Evolutionary conservation across 2,888 invertebrate genomes (phyloP).

Genomic region (Conistra vaccinii): DNA sequence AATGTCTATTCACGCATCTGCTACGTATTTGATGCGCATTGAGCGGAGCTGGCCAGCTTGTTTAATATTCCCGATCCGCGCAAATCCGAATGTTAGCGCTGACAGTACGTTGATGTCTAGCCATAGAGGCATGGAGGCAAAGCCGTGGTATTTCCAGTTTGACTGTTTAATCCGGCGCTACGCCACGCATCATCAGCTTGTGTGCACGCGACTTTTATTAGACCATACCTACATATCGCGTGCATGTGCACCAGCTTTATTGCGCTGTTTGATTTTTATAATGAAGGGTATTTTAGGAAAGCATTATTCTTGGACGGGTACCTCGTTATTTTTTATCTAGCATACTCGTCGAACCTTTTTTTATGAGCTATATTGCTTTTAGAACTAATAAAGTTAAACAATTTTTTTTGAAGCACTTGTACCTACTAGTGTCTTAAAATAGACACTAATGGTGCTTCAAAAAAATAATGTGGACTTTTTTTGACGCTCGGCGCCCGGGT

Average conservation of each 20-base stretch:
- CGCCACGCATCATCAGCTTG: constrained; percentile 70
- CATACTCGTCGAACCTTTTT: background rate
- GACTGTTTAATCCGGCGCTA: constrained; percentile 79
- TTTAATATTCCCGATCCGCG: constrained; percentile 82
- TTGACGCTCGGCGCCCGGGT: too few species aligned
- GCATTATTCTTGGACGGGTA: background rate
- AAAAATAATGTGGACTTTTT: too few species aligned
- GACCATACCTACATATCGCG: constrained; percentile 56
- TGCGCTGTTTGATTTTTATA: constrained; percentile 35
- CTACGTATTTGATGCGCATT: constrained; percentile 65
- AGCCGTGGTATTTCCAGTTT: constrained; percentile 80
- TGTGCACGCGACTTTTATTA: constrained; percentile 66
- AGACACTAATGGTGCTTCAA: too few species aligned
- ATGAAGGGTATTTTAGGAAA: constrained; percentile 13
- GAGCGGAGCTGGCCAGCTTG: constrained; percentile 69
- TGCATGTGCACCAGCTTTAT: constrained; percentile 47
- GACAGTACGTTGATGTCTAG: constrained; percentile 79
- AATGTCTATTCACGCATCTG: constrained; percentile 53
- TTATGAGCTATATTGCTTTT: background rate
- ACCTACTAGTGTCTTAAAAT: too few species aligned
- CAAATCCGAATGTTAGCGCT: constrained; percentile 83
- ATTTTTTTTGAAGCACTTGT: background rate
- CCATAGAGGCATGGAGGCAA: constrained; percentile 73
- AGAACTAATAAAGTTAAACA: background rate
- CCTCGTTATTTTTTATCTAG: background rate